Conservation (phyloP, 2,113 vertebrate genomes). For the Engraulis encrasicolus region DNA sequence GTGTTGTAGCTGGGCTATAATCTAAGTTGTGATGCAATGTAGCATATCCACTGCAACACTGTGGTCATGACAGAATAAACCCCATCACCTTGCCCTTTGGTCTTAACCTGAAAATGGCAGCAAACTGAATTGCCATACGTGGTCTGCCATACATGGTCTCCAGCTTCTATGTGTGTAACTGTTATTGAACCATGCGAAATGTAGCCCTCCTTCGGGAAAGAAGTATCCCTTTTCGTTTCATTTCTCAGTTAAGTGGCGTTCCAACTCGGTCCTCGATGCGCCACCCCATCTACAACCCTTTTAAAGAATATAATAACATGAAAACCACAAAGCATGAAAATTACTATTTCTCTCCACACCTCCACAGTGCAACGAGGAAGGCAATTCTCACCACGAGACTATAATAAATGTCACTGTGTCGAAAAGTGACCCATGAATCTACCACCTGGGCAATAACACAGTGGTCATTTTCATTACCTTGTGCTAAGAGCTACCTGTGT, state of each 20-base stretch:
- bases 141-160: no score
- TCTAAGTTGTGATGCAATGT: no score
- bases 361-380: background rate
- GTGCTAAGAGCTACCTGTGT: background rate
- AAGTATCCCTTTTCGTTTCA: background rate
- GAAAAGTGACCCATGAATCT: conserved; percentile 17
- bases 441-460: conserved; percentile 3
- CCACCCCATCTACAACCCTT: background rate
- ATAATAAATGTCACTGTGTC: conserved; percentile 18
- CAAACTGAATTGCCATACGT: no score
- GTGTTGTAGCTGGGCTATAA: no score
- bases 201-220: background rate
- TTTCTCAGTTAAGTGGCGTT: background rate
- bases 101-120: no score
- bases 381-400: background rate
- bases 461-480: background rate
- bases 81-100: no score
- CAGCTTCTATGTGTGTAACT: background rate
- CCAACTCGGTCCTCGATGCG: background rate
- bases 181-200: background rate
- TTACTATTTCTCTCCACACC: background rate
- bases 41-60: no score
- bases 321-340: background rate
- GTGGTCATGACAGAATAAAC: no score
- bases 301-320: background rate